These are phyloP conservation scores for Sus cebifrons DNA, from an alignment of 2,797 vertebrate species.

Conservation along the genomic window DNA sequence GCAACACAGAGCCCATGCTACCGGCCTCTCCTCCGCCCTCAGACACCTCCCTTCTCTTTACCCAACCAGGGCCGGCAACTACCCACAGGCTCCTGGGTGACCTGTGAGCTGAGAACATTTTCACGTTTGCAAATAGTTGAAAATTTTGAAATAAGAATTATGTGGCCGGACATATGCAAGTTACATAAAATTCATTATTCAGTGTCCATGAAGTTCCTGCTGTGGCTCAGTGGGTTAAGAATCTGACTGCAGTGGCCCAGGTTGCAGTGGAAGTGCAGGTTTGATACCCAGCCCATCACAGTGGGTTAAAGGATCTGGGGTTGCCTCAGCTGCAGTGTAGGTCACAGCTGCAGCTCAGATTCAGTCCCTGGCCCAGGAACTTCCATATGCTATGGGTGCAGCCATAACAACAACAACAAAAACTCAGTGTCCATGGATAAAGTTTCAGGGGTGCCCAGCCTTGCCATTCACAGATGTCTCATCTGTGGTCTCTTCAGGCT, in stretches of 20 bases:
- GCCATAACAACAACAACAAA: too few species aligned
- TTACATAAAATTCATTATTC: neutral
- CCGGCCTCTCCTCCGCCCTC: neutral
- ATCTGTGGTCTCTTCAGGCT: fast-evolving
- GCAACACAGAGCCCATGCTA: fast-evolving
- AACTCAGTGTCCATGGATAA: fast-evolving
- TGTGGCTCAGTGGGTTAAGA: too few species aligned
- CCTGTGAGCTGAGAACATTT: neutral
- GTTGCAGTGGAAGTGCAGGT: too few species aligned
- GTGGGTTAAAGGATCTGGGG: too few species aligned
- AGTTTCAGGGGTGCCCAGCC: fast-evolving
- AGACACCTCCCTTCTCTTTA: neutral
- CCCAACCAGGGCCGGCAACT: too few species aligned
- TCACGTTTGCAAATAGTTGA: neutral
- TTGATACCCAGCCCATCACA: too few species aligned
- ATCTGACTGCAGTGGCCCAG: too few species aligned
- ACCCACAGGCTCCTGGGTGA: fast-evolving
- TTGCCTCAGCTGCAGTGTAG: too few species aligned
- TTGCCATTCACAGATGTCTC: fast-evolving
- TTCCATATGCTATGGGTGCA: too few species aligned
- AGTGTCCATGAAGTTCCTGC: fast-evolving
- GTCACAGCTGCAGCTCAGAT: too few species aligned
- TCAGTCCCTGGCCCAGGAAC: too few species aligned
- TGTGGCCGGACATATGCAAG: neutral
- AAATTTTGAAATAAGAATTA: neutral